Percentiles rank a stretch among this genome's conserved stretches.
These are phyloP conservation scores for Psilopsiagon aurifrons DNA, from an alignment of 2,113 vertebrate species.

Conservation along the genomic window DNA sequence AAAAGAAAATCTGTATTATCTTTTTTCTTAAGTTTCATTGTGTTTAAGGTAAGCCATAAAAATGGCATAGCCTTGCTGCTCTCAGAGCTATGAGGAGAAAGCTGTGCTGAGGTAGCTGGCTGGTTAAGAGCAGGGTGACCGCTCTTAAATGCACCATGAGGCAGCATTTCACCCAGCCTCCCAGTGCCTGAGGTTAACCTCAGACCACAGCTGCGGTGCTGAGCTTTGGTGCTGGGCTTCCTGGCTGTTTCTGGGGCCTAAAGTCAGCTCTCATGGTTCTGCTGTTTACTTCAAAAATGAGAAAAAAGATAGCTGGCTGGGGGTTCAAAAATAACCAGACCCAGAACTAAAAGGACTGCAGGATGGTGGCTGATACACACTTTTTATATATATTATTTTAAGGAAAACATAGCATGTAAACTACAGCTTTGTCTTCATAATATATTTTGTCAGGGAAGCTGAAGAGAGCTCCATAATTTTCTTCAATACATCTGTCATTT, in stretches of 20 bases:
- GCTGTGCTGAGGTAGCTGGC: neutral
- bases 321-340: neutral
- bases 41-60: neutral
- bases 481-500: neutral
- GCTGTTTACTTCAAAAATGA: neutral
- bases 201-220: neutral
- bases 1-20: neutral
- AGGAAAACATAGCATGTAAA: neutral
- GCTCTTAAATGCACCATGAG: neutral
- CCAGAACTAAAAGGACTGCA: neutral
- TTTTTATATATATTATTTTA: neutral
- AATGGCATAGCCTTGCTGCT: neutral
- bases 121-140: neutral
- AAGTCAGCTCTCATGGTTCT: neutral
- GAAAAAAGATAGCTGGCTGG: neutral
- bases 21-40: accelerated
- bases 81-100: neutral
- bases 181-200: neutral
- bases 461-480: neutral
- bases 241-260: neutral
- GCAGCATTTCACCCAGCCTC: neutral
- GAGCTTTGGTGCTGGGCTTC: neutral
- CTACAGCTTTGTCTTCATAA: neutral
- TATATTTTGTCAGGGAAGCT: neutral
- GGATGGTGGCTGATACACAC: neutral